phyloP scores from a whole-genome alignment of 2,113 vertebrate genomes.

The Nerophis lumbriciformis region DNA sequence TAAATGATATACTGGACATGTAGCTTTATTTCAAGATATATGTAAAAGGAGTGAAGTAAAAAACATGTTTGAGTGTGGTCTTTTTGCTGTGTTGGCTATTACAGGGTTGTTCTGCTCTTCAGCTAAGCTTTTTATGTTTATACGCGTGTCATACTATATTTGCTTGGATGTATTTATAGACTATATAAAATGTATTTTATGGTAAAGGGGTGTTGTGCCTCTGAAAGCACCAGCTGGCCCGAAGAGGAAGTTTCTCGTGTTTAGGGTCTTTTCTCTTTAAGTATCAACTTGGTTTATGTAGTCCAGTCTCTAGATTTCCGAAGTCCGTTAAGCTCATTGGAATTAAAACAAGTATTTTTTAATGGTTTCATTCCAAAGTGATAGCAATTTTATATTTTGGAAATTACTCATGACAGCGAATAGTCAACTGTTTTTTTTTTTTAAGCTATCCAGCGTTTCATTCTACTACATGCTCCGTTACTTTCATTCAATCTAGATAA shows the following conservation, averaged over 20 bases:
- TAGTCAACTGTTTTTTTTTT: too few species aligned
- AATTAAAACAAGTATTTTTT: too few species aligned
- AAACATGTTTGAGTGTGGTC: background rate
- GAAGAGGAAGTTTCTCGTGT: background rate
- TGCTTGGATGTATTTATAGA: background rate
- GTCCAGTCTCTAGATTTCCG: background rate
- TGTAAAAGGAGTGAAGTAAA: background rate
- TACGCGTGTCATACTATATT: background rate
- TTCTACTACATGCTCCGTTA: too few species aligned
- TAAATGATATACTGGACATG: too few species aligned
- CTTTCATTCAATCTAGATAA: too few species aligned
- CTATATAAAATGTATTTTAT: background rate
- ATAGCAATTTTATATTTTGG: background rate
- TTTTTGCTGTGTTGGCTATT: background rate
- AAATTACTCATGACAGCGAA: too few species aligned
- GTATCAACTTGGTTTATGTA: background rate
- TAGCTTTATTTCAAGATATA: too few species aligned
- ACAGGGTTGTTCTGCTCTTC: background rate
- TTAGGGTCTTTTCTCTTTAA: background rate
- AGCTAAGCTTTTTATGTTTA: too few species aligned
- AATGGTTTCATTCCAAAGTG: conserved; percentile 12
- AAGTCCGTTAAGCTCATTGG: background rate
- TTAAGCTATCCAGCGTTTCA: too few species aligned
- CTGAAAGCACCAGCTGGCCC: background rate
- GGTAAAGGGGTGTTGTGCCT: background rate